Evolutionary conservation across 2,888 invertebrate species (phyloP).

Genomic region (Eupelmus urozonus): DNA sequence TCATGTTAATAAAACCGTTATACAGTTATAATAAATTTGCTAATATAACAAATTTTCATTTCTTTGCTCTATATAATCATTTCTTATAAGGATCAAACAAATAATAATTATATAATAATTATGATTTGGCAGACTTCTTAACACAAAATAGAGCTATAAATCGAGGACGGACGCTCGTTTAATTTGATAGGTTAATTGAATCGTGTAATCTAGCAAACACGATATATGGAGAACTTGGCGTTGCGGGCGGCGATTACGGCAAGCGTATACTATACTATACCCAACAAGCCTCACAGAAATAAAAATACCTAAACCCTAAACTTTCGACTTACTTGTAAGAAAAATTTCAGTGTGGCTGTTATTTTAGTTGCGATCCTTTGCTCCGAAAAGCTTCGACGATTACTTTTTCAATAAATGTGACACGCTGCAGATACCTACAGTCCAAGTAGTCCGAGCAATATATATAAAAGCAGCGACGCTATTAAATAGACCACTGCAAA

Average conservation of each 20-base stretch:
- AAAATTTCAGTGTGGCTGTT: slow-evolving; percentile 8
- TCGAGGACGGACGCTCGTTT: slow-evolving; percentile 30
- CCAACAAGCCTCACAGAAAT: slow-evolving; percentile 7
- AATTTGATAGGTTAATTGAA: slow-evolving; percentile 55
- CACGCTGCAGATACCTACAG: slow-evolving; percentile 34
- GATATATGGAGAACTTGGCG: slow-evolving; percentile 50
- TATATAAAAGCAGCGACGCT: slow-evolving; percentile 51
- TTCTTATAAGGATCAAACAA: not conserved
- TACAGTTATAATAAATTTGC: not conserved
- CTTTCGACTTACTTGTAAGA: slow-evolving; percentile 27
- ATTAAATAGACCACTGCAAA: slow-evolving; percentile 44
- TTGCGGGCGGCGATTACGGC: slow-evolving; percentile 35
- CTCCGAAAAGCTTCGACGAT: slow-evolving; percentile 12
- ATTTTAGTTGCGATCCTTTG: slow-evolving; percentile 10
- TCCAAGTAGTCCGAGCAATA: too few relatives aligned
- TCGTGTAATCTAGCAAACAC: slow-evolving; percentile 39
- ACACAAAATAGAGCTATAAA: slow-evolving; percentile 23
- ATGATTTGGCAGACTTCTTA: slow-evolving; percentile 14
- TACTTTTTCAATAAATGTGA: slow-evolving; percentile 41
- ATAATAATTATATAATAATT: slow-evolving; percentile 44
- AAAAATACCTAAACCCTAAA: slow-evolving; percentile 3
- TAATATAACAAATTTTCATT: slow-evolving; percentile 14
- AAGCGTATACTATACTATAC: not conserved
- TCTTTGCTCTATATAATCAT: too few relatives aligned
- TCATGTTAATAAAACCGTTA: not conserved